A percentile compares a stretch with the other conserved stretches of the same genome.
These are phyloP conservation scores for Stenichneumon culpator DNA, from an alignment of 2,888 invertebrate species.

Conservation along the genomic window DNA sequence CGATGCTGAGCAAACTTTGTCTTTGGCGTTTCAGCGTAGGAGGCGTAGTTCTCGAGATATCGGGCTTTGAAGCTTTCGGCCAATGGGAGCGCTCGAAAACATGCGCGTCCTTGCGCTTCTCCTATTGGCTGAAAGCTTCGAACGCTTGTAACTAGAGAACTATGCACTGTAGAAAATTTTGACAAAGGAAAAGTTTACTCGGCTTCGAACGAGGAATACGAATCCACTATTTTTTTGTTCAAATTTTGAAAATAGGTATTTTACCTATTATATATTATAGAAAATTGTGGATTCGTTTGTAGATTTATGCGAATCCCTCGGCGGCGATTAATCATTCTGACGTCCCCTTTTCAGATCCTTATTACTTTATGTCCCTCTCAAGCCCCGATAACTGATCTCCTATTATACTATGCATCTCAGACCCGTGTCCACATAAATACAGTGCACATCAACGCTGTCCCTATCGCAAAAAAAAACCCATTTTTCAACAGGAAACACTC, in stretches of 20 bases:
- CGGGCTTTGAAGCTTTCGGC: not conserved
- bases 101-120: not conserved
- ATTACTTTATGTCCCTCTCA: no score
- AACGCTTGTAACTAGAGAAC: not conserved
- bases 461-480: no score
- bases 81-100: not conserved
- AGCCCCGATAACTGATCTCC: no score
- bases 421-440: no score
- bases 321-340: no score
- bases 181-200: not conserved
- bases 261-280: not conserved
- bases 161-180: not conserved
- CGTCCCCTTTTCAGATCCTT: no score
- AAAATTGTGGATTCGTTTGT: no score
- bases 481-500: no score
- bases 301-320: no score
- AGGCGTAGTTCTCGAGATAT: not conserved
- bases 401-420: no score
- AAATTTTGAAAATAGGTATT: not conserved
- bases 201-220: not conserved
- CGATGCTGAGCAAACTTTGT: not conserved
- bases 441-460: no score
- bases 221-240: not conserved
- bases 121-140: not conserved
- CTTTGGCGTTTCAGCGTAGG: not conserved